These are phyloP conservation scores for Cosmorhoe ocellata DNA, from an alignment of 2,888 invertebrate genomes.

Conservation along the genomic window DNA sequence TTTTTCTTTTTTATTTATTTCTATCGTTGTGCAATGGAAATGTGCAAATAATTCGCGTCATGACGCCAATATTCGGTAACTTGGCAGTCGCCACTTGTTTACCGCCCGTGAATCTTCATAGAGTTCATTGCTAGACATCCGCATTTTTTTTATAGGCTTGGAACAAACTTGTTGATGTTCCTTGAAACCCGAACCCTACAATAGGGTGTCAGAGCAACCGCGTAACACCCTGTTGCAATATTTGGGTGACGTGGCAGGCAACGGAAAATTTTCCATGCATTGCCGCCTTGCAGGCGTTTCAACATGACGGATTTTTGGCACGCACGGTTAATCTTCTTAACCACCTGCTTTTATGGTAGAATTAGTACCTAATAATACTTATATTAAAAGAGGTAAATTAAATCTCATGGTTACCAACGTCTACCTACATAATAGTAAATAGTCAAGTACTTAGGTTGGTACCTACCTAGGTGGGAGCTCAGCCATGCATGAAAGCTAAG, in stretches of 20 bases:
- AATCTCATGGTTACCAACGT: too few relatives aligned
- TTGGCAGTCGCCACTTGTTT: constrained; percentile 63
- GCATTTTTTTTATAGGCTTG: constrained; percentile 31
- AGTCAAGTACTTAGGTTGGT: too few relatives aligned
- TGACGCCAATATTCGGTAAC: constrained; percentile 55
- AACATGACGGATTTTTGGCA: too few relatives aligned
- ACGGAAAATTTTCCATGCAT: constrained; percentile 13
- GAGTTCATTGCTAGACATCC: constrained; percentile 62
- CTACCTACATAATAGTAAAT: too few relatives aligned
- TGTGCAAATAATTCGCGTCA: constrained; percentile 22
- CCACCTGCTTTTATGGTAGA: too few relatives aligned
- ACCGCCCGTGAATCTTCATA: constrained; percentile 64
- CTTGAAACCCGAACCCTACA: constrained; percentile 1
- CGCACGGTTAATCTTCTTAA: too few relatives aligned
- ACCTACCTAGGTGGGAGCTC: background rate
- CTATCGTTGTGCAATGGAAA: constrained; percentile 19
- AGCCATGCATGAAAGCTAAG: constrained; percentile 8
- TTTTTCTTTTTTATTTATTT: background rate
- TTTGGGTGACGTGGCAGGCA: constrained; percentile 8
- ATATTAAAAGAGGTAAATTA: too few relatives aligned
- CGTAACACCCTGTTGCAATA: background rate
- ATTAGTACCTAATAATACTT: too few relatives aligned
- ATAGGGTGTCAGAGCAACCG: background rate
- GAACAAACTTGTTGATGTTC: constrained; percentile 26
- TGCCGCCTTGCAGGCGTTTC: background rate